A percentile compares a stretch with the other conserved stretches of the same genome.
Evolutionary conservation across 2,797 vertebrate genomes (phyloP).

Genomic region (Tamandua tetradactyla): DNA sequence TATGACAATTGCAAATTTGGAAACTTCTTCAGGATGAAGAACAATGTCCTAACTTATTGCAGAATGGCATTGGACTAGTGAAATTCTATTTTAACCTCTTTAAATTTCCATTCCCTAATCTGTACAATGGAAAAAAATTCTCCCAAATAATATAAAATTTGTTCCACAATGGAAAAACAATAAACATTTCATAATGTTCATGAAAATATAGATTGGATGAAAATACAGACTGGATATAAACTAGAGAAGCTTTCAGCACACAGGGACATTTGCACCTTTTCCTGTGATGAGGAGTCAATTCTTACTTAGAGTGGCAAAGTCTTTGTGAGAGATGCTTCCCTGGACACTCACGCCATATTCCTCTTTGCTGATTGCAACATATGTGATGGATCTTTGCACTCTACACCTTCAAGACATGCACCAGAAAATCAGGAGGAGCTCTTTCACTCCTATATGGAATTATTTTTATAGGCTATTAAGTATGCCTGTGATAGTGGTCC

Average conservation of each 20-base stretch:
- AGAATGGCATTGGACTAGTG: not conserved
- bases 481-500: not conserved
- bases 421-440: not conserved
- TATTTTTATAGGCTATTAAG: not conserved
- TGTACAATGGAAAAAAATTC: not conserved
- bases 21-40: slow-evolving; percentile 37
- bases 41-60: not conserved
- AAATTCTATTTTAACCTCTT: not conserved
- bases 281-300: not conserved
- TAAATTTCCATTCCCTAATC: not conserved
- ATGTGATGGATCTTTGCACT: not conserved
- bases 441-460: not conserved
- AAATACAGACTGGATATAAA: not conserved
- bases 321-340: not conserved
- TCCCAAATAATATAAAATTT: not conserved
- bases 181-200: not conserved
- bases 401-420: not conserved
- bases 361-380: not conserved
- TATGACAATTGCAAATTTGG: slow-evolving; percentile 59
- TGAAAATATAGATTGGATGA: not conserved
- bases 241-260: not conserved
- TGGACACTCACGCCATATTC: not conserved
- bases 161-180: no score
- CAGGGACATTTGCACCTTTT: not conserved
- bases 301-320: not conserved